Conservation (phyloP, 2,888 invertebrate species). For the Parthenolecanium corni region DNA sequence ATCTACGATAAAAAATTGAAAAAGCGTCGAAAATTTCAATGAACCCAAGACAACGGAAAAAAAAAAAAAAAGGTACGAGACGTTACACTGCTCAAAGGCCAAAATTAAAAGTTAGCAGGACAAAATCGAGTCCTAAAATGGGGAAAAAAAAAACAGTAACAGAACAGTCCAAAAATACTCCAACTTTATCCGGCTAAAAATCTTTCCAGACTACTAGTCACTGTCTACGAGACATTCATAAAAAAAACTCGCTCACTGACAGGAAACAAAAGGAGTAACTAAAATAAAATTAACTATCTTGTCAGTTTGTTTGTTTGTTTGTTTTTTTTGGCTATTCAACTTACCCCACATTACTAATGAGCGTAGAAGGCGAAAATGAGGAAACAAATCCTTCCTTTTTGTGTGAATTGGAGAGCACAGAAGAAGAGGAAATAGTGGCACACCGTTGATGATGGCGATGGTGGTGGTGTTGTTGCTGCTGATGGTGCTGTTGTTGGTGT, state of each 20-base stretch:
- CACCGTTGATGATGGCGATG: constrained; percentile 33
- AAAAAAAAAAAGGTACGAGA: background rate
- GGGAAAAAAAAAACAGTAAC: background rate
- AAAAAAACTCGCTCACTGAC: constrained; percentile 3
- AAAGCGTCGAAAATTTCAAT: background rate
- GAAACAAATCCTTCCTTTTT: constrained; percentile 27
- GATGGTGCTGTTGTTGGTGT: constrained; percentile 3
- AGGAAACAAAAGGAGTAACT: constrained; percentile 14
- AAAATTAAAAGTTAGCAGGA: background rate
- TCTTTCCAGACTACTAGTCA: background rate
- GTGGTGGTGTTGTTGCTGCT: constrained; percentile 31
- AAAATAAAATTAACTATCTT: constrained; percentile 19
- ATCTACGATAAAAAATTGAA: constrained; percentile 4
- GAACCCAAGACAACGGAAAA: background rate
- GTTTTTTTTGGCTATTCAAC: too few relatives aligned
- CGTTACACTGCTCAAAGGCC: constrained; percentile 3
- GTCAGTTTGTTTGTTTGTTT: too few relatives aligned
- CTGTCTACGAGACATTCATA: constrained; percentile 4
- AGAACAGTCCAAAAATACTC: too few relatives aligned
- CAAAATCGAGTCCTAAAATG: background rate
- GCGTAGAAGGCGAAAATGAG: constrained; percentile 32
- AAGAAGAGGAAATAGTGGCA: constrained; percentile 24
- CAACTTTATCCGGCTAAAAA: background rate
- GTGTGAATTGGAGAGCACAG: constrained; percentile 18
- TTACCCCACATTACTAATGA: constrained; percentile 37